Conservation (phyloP, 30 jellyfish, hydroid and myxozoan genomes). For the Turritopsis rubra region DNA sequence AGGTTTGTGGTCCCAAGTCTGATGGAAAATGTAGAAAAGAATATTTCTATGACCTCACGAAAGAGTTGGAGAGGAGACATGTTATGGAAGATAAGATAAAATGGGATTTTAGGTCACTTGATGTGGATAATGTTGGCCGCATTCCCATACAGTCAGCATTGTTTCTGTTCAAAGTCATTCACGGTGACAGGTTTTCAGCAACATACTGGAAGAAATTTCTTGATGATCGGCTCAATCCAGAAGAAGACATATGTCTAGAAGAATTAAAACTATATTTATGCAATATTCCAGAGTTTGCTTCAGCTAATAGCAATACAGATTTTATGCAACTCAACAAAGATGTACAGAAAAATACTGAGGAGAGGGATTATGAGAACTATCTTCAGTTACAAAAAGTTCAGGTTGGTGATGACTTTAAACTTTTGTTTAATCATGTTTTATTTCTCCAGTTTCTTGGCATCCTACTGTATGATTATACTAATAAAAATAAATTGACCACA, state of each 20-base stretch:
- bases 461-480: too few relatives aligned
- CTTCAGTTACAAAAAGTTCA: constrained; percentile 31
- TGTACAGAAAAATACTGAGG: constrained; percentile 40
- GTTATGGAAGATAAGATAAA: constrained; percentile 55
- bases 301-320: constrained; percentile 53
- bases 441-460: too few relatives aligned
- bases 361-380: constrained; percentile 41
- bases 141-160: constrained; percentile 72
- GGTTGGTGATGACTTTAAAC: not conserved
- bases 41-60: constrained; percentile 36
- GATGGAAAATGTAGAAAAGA: constrained; percentile 39
- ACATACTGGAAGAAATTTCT: constrained; percentile 64
- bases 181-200: constrained; percentile 50
- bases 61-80: constrained; percentile 77
- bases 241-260: constrained; percentile 61
- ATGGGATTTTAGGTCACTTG: constrained; percentile 88
- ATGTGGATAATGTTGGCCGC: constrained; percentile 62
- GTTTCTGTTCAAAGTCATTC: constrained; percentile 74
- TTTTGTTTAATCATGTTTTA: too few relatives aligned
- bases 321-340: constrained; percentile 29
- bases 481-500: too few relatives aligned
- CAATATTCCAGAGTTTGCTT: constrained; percentile 52
- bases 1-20: constrained; percentile 53
- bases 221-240: constrained; percentile 61
- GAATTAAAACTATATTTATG: constrained; percentile 59